Evolutionary conservation across 2,797 vertebrate species (phyloP).

Genomic region (Cynodonichthys magdalenae): DNA sequence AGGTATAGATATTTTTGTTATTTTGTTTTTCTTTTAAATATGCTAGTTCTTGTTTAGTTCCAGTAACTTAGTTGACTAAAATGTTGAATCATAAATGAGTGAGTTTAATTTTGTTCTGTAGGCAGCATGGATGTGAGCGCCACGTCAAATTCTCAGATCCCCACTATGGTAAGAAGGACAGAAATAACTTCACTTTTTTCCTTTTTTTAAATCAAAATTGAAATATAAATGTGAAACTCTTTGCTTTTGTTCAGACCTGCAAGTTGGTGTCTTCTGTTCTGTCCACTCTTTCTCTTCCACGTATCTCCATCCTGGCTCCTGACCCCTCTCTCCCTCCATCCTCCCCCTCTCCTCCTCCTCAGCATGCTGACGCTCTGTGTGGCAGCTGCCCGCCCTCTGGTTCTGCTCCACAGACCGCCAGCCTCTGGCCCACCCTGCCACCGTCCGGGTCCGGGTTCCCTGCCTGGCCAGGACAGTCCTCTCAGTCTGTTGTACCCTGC

Average conservation of each 20-base stretch:
- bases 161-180: constrained; percentile 59
- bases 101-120: constrained; percentile 19
- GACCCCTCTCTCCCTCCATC: constrained; percentile 32
- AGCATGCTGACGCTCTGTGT: constrained; percentile 73
- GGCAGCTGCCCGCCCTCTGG: constrained; percentile 74
- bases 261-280: constrained; percentile 75
- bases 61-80: not conserved
- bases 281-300: constrained; percentile 72
- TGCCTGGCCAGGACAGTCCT: constrained; percentile 68
- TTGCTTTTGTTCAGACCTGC: constrained; percentile 66
- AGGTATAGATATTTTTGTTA: too few relatives aligned
- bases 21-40: too few relatives aligned
- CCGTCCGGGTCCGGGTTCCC: constrained; percentile 49
- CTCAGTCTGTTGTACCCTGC: constrained; percentile 61
- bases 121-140: constrained; percentile 77
- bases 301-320: constrained; percentile 48
- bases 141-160: constrained; percentile 52
- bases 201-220: constrained; percentile 15
- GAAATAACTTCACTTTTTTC: not conserved
- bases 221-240: constrained; percentile 39
- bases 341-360: constrained; percentile 42
- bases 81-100: not conserved
- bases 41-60: not conserved
- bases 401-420: constrained; percentile 71
- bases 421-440: constrained; percentile 63